Percentiles rank a stretch among this genome's conserved stretches.
These are phyloP conservation scores for Argentina silus DNA, from an alignment of 2,797 vertebrate genomes.

Conservation along the genomic window DNA sequence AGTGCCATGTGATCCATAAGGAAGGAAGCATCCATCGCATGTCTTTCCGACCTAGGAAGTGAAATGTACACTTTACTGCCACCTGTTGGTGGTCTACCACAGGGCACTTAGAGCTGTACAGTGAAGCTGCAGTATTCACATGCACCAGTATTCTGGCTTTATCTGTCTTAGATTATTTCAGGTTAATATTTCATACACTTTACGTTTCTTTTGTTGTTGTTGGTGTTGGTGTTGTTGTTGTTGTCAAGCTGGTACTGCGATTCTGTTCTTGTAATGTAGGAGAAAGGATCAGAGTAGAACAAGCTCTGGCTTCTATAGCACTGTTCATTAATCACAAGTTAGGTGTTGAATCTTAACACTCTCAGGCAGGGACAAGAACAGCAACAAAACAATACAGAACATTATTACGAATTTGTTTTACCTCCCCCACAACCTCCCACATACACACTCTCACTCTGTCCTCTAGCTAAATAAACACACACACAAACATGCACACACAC, in stretches of 20 bases:
- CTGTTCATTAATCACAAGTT: conserved; percentile 69
- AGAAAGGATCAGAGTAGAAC: conserved; percentile 61
- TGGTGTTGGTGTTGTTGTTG: neutral
- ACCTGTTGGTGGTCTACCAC: too few relatives aligned
- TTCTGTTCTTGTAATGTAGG: conserved; percentile 50
- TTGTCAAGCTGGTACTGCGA: conserved; percentile 23
- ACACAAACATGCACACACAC: neutral
- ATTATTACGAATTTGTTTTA: conserved; percentile 57
- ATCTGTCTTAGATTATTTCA: neutral
- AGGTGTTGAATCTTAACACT: conserved; percentile 51
- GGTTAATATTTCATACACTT: neutral
- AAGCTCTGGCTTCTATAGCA: conserved; percentile 57
- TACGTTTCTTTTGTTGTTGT: neutral
- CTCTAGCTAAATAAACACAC: neutral
- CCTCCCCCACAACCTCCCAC: conserved; percentile 58
- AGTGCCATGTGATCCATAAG: too few relatives aligned
- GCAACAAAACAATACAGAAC: conserved; percentile 59
- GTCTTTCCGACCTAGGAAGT: too few relatives aligned
- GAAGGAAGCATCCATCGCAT: too few relatives aligned
- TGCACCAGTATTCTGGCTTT: neutral
- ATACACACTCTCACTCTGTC: neutral
- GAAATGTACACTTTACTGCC: too few relatives aligned
- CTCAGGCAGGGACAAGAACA: conserved; percentile 52
- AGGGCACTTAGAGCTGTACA: conserved; percentile 12
- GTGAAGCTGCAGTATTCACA: neutral